Evolutionary conservation across 2,113 vertebrate species (phyloP).

Genomic region (Hemiscyllium ocellatum): DNA sequence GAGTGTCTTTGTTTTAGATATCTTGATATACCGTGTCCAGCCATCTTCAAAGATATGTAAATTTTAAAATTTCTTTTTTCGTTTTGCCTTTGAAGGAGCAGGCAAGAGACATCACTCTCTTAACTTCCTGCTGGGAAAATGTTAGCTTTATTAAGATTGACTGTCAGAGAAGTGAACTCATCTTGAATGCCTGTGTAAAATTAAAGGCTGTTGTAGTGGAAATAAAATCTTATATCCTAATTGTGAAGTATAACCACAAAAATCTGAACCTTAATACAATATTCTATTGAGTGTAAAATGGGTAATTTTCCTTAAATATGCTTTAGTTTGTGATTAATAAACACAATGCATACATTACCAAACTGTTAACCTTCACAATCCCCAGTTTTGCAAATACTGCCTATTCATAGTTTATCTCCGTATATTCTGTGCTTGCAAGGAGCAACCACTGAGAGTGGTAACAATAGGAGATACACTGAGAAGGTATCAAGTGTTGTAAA

Average conservation of each 20-base stretch:
- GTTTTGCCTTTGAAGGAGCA: conserved; percentile 41
- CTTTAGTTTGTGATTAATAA: neutral
- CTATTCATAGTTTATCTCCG: neutral
- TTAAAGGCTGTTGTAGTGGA: neutral
- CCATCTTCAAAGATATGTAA: conserved; percentile 14
- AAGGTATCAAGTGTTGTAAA: neutral
- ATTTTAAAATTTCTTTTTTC: conserved; percentile 42
- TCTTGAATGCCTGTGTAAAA: neutral
- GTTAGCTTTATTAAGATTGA: neutral
- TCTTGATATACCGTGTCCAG: neutral
- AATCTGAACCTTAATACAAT: neutral
- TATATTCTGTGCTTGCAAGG: neutral
- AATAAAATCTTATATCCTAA: neutral
- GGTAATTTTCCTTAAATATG: conserved; percentile 1
- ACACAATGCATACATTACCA: neutral
- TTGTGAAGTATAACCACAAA: neutral
- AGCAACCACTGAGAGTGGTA: neutral
- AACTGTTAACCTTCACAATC: neutral
- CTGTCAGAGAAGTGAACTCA: neutral
- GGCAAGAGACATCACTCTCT: neutral
- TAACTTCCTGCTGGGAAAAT: neutral
- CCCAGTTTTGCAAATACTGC: neutral
- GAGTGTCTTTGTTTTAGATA: neutral
- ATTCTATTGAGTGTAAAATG: neutral
- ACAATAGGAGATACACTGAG: neutral